These are phyloP conservation scores for Syrmaticus mikado DNA, from an alignment of 2,113 vertebrate species.

Conservation along the genomic window DNA sequence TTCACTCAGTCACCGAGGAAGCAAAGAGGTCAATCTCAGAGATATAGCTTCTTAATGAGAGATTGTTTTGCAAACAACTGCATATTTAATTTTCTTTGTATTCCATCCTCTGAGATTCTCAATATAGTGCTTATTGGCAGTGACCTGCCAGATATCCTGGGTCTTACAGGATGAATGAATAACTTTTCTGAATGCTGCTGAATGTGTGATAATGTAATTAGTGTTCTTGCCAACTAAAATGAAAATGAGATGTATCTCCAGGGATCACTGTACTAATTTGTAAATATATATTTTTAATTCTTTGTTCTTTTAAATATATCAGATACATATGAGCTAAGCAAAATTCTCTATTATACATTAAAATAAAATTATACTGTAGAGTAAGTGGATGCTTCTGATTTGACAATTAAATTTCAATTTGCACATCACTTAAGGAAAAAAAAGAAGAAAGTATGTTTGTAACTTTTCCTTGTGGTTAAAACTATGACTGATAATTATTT, in stretches of 20 bases:
- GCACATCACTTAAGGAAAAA: background rate
- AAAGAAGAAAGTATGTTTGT: background rate
- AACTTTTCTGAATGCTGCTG: constrained; percentile 77
- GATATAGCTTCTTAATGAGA: constrained; percentile 51
- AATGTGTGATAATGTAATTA: constrained; percentile 82
- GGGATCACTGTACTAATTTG: constrained; percentile 55
- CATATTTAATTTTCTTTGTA: constrained; percentile 73
- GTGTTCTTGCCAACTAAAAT: constrained; percentile 78
- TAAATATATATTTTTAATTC: constrained; percentile 32
- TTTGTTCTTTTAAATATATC: constrained; percentile 49
- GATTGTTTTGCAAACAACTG: constrained; percentile 39
- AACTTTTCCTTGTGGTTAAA: background rate
- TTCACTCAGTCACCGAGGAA: constrained; percentile 13
- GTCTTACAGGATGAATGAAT: constrained; percentile 74
- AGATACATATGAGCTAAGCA: constrained; percentile 65
- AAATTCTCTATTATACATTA: constrained; percentile 65
- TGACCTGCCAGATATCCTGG: constrained; percentile 73
- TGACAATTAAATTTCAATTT: constrained; percentile 42
- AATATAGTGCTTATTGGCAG: constrained; percentile 75
- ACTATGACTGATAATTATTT: background rate
- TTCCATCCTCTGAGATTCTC: constrained; percentile 60
- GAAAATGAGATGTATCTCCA: constrained; percentile 76
- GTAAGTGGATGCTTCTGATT: constrained; percentile 47
- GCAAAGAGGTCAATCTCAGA: constrained; percentile 61
- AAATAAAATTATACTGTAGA: constrained; percentile 61